Conservation (phyloP, 30 jellyfish, hydroid and myxozoan genomes). For the Chrysaora quinquecirrha region DNA sequence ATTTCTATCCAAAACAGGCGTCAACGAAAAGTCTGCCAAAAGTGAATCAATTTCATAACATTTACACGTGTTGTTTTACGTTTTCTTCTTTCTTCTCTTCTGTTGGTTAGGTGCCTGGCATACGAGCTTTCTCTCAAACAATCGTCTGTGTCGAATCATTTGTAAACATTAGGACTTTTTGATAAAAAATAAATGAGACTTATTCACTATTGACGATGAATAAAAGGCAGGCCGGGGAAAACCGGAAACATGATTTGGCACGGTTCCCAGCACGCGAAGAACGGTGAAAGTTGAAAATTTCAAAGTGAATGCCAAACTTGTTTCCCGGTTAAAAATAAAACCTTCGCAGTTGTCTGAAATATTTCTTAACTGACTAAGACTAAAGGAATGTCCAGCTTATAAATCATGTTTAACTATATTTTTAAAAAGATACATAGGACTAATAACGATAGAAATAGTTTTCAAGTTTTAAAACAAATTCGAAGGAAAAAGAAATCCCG, state of each 20-base stretch:
- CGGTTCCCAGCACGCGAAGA: constrained; percentile 60
- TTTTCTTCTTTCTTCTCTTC: background rate
- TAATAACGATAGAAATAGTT: no score
- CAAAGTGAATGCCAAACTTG: no score
- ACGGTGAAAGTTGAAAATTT: no score
- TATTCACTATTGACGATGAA: constrained; percentile 7
- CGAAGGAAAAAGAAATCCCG: no score
- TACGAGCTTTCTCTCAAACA: background rate
- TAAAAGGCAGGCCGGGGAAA: constrained; percentile 4
- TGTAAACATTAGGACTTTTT: background rate
- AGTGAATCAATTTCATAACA: background rate
- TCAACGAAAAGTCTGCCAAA: background rate
- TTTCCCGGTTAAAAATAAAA: no score
- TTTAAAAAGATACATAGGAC: no score
- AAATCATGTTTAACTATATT: no score
- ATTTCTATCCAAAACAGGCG: background rate
- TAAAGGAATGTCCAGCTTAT: no score
- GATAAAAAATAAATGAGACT: background rate
- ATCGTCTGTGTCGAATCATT: background rate
- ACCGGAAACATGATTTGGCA: constrained; percentile 78
- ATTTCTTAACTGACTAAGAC: no score
- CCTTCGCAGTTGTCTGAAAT: no score
- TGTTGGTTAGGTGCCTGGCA: constrained; percentile 2
- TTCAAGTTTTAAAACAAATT: no score
- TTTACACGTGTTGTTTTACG: no score